Conservation (phyloP, 2,888 invertebrate species). For the Patella pellucida region DNA sequence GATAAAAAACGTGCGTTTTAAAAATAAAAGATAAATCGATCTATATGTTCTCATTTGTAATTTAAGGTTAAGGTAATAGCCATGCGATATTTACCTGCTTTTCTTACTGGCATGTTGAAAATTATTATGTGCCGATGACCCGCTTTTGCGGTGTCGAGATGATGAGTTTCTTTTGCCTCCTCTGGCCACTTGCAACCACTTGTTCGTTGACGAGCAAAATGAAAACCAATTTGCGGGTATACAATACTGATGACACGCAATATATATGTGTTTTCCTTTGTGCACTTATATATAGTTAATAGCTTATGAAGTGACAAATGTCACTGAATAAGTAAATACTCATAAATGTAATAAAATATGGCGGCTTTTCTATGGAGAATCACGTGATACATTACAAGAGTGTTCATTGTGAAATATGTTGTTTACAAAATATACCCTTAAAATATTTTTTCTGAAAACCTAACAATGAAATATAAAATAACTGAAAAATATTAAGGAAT, state of each 20-base stretch:
- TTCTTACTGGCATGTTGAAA: slow-evolving; percentile 64
- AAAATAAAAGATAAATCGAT: too few relatives aligned
- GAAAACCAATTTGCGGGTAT: too few relatives aligned
- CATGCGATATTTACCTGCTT: slow-evolving; percentile 51
- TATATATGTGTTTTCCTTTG: too few relatives aligned
- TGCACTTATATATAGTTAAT: too few relatives aligned
- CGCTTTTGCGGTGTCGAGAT: slow-evolving; percentile 18
- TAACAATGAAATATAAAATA: neutral
- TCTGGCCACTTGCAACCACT: too few relatives aligned
- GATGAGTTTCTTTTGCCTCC: slow-evolving; percentile 11
- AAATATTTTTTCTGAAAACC: neutral
- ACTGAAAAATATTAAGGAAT: too few relatives aligned
- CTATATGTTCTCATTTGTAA: too few relatives aligned
- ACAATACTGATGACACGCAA: too few relatives aligned
- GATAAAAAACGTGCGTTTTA: too few relatives aligned
- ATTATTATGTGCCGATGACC: slow-evolving; percentile 26
- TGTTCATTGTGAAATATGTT: neutral
- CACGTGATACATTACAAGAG: neutral
- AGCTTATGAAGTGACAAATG: neutral
- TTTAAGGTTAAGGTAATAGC: too few relatives aligned
- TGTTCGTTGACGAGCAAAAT: too few relatives aligned
- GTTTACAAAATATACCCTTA: neutral
- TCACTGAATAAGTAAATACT: slow-evolving; percentile 7
- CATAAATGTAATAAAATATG: slow-evolving; percentile 12
- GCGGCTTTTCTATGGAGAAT: neutral